Base-by-base conservation (phyloP, 2,113 vertebrate genomes). In the Callipepla californica region DNA sequence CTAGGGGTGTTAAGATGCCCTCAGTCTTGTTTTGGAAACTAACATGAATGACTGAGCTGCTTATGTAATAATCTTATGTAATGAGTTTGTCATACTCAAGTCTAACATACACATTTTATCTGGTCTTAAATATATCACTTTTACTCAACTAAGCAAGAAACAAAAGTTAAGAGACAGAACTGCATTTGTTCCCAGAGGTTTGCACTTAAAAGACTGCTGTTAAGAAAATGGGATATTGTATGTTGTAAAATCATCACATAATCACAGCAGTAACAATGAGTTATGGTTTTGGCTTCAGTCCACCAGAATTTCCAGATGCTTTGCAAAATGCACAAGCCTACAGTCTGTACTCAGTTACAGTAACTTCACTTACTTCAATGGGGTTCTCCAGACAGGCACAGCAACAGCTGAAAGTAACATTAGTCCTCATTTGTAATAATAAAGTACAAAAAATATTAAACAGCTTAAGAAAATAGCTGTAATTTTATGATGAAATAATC, bases 241-340 rank as follows among this genome's bases (percentile, higher is more conserved):
- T 38, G 55, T 44, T 86, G 91, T 93, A 93, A 93, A 96, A 89
- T 93, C 86, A 93, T 87, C 94, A 96, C 92, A 89, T 93, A 95
- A 95, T 91, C 78, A 90, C 75, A 89, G 68, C 44, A 83, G 22
- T 90, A 96, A 73, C 75, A 73, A 55, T 90, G 87, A 95, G 65
- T 95, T 94, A 88, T 2, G 13, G 30, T 26, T 94, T 95, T 95
- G 92, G 94, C 83, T 75, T 20, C 42, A 34, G 61, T 88, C 80
- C 84, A 91, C 44, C 26, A n/a, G 65, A 89, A 53, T 89, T 93
- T 95, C 94, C 92, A 94, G 89, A 94, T 85, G 70, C 67, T 73
- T 76, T 89, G 53, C 77, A 81, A 95, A 95, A 80, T 32, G n/a
- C 45, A 82, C 67, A 90, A 90, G 57, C 36, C 83, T 81, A 48